These are phyloP conservation scores for Drosophila algonquin DNA, from an alignment of 2,888 invertebrate genomes.

Conservation along the genomic window DNA sequence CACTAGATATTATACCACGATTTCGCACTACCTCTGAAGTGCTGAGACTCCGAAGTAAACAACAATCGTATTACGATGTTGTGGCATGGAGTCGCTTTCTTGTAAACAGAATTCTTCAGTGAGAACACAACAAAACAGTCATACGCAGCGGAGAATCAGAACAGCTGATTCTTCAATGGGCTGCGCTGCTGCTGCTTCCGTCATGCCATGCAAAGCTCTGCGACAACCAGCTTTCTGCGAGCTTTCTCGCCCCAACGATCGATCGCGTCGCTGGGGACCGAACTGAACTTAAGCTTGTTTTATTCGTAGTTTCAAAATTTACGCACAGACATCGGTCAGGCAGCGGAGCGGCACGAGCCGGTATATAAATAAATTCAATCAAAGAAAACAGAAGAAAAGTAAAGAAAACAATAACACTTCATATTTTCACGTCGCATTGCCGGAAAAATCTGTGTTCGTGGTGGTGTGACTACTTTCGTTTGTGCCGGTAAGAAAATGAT, in stretches of 20 bases:
- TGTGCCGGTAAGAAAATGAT: neutral
- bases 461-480: neutral
- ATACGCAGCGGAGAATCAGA: neutral
- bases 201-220: neutral
- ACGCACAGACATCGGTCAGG: constrained; percentile 49
- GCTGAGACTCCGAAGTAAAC: neutral
- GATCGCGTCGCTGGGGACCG: no score
- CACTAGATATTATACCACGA: neutral
- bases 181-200: neutral
- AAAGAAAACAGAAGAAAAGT: constrained; percentile 4
- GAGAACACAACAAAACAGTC: neutral
- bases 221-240: constrained; percentile 21
- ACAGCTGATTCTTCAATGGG: no score
- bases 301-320: constrained; percentile 68
- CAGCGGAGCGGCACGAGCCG: constrained; percentile 25
- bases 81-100: neutral
- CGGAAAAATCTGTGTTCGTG: neutral
- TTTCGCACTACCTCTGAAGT: neutral
- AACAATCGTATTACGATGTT: neutral
- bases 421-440: neutral
- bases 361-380: constrained; percentile 44
- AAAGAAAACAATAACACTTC: neutral
- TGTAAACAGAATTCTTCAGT: neutral
- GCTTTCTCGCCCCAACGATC: constrained; percentile 2
- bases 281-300: constrained; percentile 59